A percentile compares a stretch with the other conserved stretches of the same genome.
Conservation (phyloP, 2,888 invertebrate species). For the Parnassius apollo region DNA sequence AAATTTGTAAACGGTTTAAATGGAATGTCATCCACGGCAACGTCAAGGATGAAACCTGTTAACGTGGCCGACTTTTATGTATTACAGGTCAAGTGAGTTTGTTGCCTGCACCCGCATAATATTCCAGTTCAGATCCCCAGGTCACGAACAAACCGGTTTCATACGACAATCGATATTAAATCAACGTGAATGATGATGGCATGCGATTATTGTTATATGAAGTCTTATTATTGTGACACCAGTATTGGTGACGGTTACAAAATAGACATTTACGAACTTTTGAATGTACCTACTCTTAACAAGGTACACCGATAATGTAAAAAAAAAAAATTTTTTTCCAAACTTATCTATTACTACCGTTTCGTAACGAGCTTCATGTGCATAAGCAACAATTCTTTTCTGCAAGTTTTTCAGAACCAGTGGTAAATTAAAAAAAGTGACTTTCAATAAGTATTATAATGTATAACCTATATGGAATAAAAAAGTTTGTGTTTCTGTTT, state of each 20-base stretch:
- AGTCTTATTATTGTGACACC: slow-evolving; percentile 33
- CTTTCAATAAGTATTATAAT: too few species aligned
- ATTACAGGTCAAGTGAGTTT: slow-evolving; percentile 63
- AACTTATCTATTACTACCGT: too few species aligned
- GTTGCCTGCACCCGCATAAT: slow-evolving; percentile 66
- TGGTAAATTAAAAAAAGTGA: too few species aligned
- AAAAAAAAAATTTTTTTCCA: neutral
- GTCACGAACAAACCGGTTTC: slow-evolving; percentile 50
- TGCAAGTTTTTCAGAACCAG: too few species aligned
- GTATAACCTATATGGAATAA: too few species aligned
- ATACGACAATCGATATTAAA: slow-evolving; percentile 68
- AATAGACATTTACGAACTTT: neutral
- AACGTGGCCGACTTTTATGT: slow-evolving; percentile 59
- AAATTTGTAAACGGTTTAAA: slow-evolving; percentile 40
- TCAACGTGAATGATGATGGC: slow-evolving; percentile 46
- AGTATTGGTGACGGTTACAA: slow-evolving; percentile 26
- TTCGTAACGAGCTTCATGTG: too few species aligned
- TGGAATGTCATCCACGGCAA: slow-evolving; percentile 47
- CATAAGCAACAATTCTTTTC: too few species aligned
- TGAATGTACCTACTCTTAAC: neutral
- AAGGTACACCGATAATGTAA: too few species aligned
- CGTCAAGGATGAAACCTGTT: slow-evolving; percentile 65
- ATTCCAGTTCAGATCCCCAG: slow-evolving; percentile 57
- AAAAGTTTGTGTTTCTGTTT: too few species aligned
- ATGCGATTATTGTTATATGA: slow-evolving; percentile 40